phyloP scores from a whole-genome alignment of 2,113 vertebrate species.

The Cyanistes caeruleus region DNA sequence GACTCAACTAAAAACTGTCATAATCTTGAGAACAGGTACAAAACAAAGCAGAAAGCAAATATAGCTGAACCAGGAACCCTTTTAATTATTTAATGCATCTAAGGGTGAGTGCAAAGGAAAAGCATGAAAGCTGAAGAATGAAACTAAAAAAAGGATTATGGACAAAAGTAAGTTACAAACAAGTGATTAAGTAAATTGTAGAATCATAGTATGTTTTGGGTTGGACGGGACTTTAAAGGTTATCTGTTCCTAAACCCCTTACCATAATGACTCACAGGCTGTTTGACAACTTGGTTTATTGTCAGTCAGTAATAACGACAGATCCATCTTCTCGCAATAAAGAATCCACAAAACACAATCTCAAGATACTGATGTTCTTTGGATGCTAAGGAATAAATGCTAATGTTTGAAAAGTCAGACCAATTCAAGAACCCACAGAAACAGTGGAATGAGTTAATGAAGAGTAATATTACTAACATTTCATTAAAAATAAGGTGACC shows the following conservation, averaged over 20 bases:
- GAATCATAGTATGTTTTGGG: not conserved
- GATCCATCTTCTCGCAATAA: not conserved
- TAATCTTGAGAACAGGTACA: not conserved
- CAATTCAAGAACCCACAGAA: not conserved
- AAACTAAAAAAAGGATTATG: not conserved
- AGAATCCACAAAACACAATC: not conserved
- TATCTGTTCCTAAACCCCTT: fast-evolving
- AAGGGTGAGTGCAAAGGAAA: not conserved
- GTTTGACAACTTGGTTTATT: not conserved
- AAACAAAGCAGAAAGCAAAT: not conserved
- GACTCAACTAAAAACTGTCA: not conserved
- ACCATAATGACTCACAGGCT: not conserved
- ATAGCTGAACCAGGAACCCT: not conserved
- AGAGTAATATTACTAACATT: not conserved
- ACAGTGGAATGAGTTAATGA: not conserved
- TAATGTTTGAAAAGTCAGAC: not conserved
- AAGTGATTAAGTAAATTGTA: not conserved
- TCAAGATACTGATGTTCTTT: not conserved
- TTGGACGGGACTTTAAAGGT: not conserved
- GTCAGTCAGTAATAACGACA: fast-evolving
- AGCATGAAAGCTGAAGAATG: not conserved
- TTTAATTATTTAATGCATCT: not conserved
- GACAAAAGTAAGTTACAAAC: not conserved
- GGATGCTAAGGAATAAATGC: not conserved
- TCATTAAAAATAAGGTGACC: not conserved